These are phyloP conservation scores for Eriosoma lanigerum DNA, from an alignment of 1,140 invertebrate genomes.

Conservation along the genomic window DNA sequence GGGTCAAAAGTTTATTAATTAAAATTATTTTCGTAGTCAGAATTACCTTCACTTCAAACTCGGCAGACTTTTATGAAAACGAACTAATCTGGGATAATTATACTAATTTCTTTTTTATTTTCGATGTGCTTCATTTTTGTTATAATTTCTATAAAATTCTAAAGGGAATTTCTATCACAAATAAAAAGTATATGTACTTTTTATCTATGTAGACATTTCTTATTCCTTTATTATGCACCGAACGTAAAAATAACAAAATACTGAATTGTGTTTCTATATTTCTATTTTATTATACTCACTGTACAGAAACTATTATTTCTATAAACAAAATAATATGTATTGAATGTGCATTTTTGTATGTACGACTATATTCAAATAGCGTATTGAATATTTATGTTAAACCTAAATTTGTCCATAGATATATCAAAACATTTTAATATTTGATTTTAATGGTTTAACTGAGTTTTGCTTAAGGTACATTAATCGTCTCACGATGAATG, in stretches of 20 bases:
- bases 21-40: neutral
- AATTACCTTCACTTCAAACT: neutral
- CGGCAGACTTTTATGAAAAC: neutral
- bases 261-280: neutral
- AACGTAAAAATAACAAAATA: constrained; percentile 7
- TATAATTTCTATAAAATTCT: neutral
- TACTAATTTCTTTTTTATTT: neutral
- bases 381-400: constrained; percentile 12
- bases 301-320: constrained; percentile 10
- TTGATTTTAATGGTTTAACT: too few relatives aligned
- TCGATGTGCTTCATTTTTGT: constrained; percentile 6
- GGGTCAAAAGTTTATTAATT: neutral
- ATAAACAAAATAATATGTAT: neutral
- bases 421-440: neutral
- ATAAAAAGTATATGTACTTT: neutral
- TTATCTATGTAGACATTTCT: constrained; percentile 6
- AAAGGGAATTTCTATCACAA: neutral
- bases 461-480: neutral
- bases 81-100: neutral
- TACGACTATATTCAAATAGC: neutral
- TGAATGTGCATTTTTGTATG: neutral
- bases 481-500: neutral
- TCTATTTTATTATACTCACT: too few relatives aligned
- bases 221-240: neutral
- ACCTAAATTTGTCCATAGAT: neutral